Base-by-base conservation (phyloP, 2,888 invertebrate species). In the Phyllotreta cruciferae region DNA sequence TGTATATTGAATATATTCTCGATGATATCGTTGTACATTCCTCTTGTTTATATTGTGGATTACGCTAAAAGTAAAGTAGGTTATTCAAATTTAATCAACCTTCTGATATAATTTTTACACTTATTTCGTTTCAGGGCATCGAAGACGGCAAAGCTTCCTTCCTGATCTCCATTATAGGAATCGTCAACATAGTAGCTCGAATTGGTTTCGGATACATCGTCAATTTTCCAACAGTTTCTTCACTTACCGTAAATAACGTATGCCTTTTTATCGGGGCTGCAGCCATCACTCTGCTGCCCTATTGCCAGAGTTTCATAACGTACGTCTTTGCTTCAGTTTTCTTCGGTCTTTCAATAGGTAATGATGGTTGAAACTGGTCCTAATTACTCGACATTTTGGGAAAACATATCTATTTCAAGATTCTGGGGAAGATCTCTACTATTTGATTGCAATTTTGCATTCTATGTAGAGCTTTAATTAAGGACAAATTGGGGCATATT, bases 1-100 rank as follows among this genome's bases (percentile, higher is more conserved):
- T 94, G 93, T 63, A 87, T 97, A 55, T 95, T 95, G 69, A 98
- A 96, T 80, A 85, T 98, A 62, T 94, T 98, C 80, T 98, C 98
- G 73, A 96, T 98, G 92, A 92, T 97, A 58, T 98, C 97, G 69
- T 88, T 98, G 57, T 97, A 97, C 81, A 94, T 98, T 71, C 98
- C 98, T 42, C 98, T 96, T 81, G 93, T 96, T 54, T 98, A 94
- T 79, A 86, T 98, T 61, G 93, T 94, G 11, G 93, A 95, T 73
- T 90, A 91, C 57, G 93, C 93, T 8, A 84, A 81, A 63, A 80
- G 84, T 61, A 88, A 90, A 75, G 91, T 91, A 81, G 85, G 86
- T 83, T 1, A 44, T 11, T 7, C 10, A 44, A 44, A 44, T n/a
- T 44, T 11, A 11, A 11, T n/a, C 2, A 41, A 41, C 9, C 1